Conservation (phyloP, 2,888 invertebrate species). For the Synergus itoensis region DNA sequence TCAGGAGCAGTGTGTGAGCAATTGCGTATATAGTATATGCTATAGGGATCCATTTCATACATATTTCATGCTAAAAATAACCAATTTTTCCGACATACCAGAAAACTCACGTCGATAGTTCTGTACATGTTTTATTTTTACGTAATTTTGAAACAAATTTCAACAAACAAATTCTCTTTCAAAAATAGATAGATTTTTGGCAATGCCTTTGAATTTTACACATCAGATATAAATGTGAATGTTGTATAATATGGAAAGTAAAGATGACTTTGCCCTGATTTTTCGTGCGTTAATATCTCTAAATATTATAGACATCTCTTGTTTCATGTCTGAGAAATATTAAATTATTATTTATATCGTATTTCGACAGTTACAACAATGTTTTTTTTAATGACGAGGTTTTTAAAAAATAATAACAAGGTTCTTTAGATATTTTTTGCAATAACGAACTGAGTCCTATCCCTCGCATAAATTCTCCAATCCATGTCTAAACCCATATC, state of each 20-base stretch:
- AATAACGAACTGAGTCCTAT: not conserved
- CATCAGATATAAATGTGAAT: not conserved
- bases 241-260: too few relatives aligned
- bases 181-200: not conserved
- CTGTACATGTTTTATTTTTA: not conserved
- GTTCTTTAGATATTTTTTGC: not conserved
- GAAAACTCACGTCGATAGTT: not conserved
- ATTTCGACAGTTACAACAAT: not conserved
- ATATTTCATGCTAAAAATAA: not conserved
- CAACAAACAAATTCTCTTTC: not conserved
- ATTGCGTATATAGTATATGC: not conserved
- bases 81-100: not conserved
- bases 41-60: not conserved
- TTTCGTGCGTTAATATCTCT: not conserved
- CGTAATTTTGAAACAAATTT: not conserved
- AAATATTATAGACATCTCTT: not conserved
- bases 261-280: too few relatives aligned
- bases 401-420: not conserved
- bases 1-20: not conserved
- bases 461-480: slow-evolving; percentile 8
- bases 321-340: not conserved
- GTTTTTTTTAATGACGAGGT: not conserved
- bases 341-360: not conserved
- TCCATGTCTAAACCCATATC: slow-evolving; percentile 10
- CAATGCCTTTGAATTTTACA: not conserved